A percentile compares a stretch with the other conserved stretches of the same genome.
These are phyloP conservation scores for Deilephila elpenor DNA, from an alignment of 2,888 invertebrate species.

Conservation along the genomic window DNA sequence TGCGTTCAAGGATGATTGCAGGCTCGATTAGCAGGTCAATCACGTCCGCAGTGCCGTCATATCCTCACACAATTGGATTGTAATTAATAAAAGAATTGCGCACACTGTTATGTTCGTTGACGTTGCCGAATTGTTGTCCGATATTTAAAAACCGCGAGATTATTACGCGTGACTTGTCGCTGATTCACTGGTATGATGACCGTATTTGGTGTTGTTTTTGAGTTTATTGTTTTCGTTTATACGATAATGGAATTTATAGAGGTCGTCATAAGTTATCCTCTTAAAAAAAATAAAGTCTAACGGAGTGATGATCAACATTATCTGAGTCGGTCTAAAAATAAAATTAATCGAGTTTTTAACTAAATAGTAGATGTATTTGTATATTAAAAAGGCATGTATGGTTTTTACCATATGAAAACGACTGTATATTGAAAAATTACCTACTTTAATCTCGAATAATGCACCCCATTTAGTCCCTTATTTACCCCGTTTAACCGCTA, in stretches of 20 bases:
- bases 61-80: slow-evolving; percentile 80
- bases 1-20: slow-evolving; percentile 73
- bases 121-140: slow-evolving; percentile 40
- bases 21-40: slow-evolving; percentile 75
- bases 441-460: no score
- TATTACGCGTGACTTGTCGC: slow-evolving; percentile 1
- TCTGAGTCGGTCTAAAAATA: no score
- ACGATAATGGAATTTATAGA: neutral
- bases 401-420: no score
- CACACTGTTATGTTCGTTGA: slow-evolving; percentile 75
- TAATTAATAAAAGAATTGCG: slow-evolving; percentile 83
- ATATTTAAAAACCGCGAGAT: slow-evolving; percentile 5
- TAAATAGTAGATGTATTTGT: no score
- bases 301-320: neutral
- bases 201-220: slow-evolving; percentile 19
- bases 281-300: neutral
- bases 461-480: no score
- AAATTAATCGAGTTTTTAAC: no score
- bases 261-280: neutral
- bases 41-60: slow-evolving; percentile 82
- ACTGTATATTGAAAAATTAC: no score
- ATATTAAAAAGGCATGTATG: no score
- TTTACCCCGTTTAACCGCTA: no score
- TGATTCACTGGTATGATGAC: slow-evolving; percentile 9
- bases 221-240: neutral